These are phyloP conservation scores for Machimus atricapillus DNA, from an alignment of 2,888 invertebrate genomes.

Conservation along the genomic window DNA sequence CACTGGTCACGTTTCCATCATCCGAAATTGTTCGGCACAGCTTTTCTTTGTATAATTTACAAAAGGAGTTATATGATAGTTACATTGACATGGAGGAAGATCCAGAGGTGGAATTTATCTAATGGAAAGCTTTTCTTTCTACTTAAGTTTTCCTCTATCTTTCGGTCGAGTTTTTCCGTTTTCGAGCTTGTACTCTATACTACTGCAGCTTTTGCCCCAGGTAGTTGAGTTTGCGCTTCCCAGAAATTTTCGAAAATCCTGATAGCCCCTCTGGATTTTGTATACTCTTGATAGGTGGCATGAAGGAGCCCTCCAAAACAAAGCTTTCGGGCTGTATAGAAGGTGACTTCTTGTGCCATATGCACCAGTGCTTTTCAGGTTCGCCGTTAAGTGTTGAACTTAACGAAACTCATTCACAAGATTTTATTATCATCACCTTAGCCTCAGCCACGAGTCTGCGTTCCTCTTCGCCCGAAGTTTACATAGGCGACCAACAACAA, in stretches of 20 bases:
- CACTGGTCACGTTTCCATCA: conserved; percentile 7
- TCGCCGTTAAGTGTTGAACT: neutral
- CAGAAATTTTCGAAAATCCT: neutral
- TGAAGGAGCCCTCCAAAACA: neutral
- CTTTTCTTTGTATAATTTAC: neutral
- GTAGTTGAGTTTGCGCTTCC: neutral
- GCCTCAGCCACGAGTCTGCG: conserved; percentile 24
- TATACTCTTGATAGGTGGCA: neutral
- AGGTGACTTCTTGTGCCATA: neutral
- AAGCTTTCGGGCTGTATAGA: neutral
- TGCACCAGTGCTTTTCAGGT: neutral
- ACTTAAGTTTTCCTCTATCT: neutral
- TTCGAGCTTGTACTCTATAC: neutral
- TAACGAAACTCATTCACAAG: conserved; percentile 31
- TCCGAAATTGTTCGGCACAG: neutral
- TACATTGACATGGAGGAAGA: neutral
- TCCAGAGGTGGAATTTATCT: conserved; percentile 32
- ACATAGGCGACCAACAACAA: conserved; percentile 16
- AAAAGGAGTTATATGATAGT: neutral
- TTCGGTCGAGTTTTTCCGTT: neutral
- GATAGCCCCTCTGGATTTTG: neutral
- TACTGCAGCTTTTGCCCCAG: neutral
- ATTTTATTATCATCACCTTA: conserved; percentile 21
- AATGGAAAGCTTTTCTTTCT: conserved; percentile 3
- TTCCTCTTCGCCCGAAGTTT: conserved; percentile 17